Conservation (phyloP, 2,797 vertebrate species). For the Coranthus polyacanthus region DNA sequence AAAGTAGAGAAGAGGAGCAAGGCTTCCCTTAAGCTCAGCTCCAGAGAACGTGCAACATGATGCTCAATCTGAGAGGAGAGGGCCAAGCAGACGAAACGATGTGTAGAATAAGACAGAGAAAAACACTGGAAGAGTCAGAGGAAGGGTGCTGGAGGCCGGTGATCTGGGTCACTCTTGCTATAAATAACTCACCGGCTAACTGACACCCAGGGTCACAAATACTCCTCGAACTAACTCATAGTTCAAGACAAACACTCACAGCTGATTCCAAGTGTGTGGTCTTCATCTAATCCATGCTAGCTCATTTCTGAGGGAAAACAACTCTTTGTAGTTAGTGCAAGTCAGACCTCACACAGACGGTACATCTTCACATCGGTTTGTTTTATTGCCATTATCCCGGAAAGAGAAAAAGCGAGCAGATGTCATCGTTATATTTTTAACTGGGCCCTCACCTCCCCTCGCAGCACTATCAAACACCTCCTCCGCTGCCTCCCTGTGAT, state of each 20-base stretch:
- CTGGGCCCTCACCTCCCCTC: conserved; percentile 23
- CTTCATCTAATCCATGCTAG: conserved; percentile 25
- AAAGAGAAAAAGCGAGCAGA: conserved; percentile 26
- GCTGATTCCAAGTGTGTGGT: conserved; percentile 33
- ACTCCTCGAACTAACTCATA: conserved; percentile 52
- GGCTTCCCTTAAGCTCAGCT: not conserved
- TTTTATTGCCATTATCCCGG: conserved; percentile 20
- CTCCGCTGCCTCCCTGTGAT: conserved; percentile 44
- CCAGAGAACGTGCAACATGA: not conserved
- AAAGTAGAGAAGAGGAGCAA: not conserved
- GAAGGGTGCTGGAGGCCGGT: conserved; percentile 60
- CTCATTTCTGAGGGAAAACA: not conserved
- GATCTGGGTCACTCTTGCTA: conserved; percentile 83
- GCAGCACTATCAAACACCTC: conserved; percentile 40
- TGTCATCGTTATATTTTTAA: conserved; percentile 54
- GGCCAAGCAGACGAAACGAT: conserved; percentile 21
- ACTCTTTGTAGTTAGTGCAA: not conserved
- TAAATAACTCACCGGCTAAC: conserved; percentile 81
- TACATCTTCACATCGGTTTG: not conserved
- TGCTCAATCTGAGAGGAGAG: conserved; percentile 1
- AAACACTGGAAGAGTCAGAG: conserved; percentile 46
- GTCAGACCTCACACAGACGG: conserved; percentile 21
- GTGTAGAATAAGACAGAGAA: conserved; percentile 39
- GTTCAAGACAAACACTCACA: conserved; percentile 28
- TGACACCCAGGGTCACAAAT: conserved; percentile 76